Percentiles rank a stretch among this genome's conserved stretches.
Conservation (phyloP, 2,888 invertebrate genomes). For the Leucania comma region DNA sequence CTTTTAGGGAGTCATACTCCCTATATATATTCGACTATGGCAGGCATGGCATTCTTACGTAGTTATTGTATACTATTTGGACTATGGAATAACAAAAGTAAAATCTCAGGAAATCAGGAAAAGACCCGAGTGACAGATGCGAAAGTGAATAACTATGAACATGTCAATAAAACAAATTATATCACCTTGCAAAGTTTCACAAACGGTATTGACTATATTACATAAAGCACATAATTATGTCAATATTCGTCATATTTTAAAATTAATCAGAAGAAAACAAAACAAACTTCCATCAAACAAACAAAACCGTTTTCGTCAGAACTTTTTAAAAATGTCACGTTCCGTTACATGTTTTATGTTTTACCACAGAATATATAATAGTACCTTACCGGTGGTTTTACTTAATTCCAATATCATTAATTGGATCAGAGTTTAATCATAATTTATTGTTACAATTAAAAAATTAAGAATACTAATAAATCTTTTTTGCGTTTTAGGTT, state of each 20-base stretch:
- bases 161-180: not conserved
- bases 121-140: not conserved
- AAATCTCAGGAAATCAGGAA: not conserved
- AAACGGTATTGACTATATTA: slow-evolving; percentile 6
- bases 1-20: too few species aligned
- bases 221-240: not conserved
- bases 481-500: too few species aligned
- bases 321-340: slow-evolving; percentile 39
- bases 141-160: not conserved
- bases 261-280: slow-evolving; percentile 27
- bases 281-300: slow-evolving; percentile 35
- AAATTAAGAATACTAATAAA: too few species aligned
- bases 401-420: too few species aligned
- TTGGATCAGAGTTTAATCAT: too few species aligned
- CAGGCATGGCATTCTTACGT: too few species aligned
- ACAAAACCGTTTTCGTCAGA: slow-evolving; percentile 47
- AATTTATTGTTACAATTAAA: too few species aligned
- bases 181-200: not conserved
- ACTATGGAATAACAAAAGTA: too few species aligned
- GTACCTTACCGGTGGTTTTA: too few species aligned
- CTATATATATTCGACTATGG: too few species aligned
- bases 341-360: slow-evolving; percentile 24
- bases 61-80: too few species aligned
- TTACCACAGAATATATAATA: too few species aligned
- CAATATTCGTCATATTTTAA: slow-evolving; percentile 3